Conservation (phyloP, 2,888 invertebrate species). For the Torymus aiolomorphi region DNA sequence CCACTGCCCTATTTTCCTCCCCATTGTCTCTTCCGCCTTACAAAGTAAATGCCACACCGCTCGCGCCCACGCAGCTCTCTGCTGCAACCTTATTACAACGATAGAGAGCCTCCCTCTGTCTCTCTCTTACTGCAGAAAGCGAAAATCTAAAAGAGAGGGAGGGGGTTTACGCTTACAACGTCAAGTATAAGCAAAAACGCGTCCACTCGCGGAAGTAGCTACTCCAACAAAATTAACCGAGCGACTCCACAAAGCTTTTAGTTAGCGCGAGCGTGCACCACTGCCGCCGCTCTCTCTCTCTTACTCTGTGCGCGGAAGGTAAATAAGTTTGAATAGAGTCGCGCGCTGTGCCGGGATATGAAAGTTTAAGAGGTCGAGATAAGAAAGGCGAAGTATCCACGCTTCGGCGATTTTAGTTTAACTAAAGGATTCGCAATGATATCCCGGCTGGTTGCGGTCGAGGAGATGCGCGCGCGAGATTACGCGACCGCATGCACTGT, state of each 20-base stretch:
- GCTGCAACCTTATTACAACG: constrained; percentile 5
- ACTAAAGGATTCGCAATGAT: constrained; percentile 66
- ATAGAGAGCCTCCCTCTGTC: no score
- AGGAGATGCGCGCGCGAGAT: not conserved
- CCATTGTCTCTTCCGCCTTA: no score
- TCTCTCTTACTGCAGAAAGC: no score
- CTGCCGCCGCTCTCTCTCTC: no score
- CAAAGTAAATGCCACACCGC: no score
- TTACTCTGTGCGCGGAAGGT: not conserved
- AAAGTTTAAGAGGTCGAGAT: constrained; percentile 47
- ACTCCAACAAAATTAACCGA: constrained; percentile 51
- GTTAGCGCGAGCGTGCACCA: constrained; percentile 1
- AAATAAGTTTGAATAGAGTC: constrained; percentile 40
- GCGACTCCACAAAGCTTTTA: constrained; percentile 46
- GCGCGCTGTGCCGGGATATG: not conserved
- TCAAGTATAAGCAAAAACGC: constrained; percentile 24
- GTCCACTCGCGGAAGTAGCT: constrained; percentile 17
- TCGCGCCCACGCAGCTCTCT: not conserved
- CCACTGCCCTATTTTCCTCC: no score
- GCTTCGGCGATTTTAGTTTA: constrained; percentile 56
- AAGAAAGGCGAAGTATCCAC: constrained; percentile 40
- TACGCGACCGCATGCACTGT: no score
- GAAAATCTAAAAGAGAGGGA: not conserved
- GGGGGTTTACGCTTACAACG: not conserved
- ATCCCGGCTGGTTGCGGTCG: constrained; percentile 59